Evolutionary conservation across 2,797 vertebrate genomes (phyloP).

Genomic region (Synaphobranchus kaupii): DNA sequence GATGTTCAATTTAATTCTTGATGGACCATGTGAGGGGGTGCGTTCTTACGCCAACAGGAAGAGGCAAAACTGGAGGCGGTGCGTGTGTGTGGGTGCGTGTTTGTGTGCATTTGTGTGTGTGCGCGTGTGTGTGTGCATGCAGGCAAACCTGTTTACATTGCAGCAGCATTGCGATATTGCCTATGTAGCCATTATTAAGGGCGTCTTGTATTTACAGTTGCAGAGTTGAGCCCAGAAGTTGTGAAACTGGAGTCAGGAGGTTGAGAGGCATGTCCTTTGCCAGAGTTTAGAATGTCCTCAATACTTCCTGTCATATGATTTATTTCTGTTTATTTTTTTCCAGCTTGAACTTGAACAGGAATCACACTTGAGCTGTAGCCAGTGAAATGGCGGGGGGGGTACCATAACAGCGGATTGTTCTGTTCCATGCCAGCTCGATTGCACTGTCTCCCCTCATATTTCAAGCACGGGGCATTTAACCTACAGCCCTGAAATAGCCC

Average conservation of each 20-base stretch:
- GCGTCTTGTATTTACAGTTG: neutral
- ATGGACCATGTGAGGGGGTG: neutral
- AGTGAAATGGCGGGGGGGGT: neutral
- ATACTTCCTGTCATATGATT: neutral
- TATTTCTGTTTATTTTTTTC: neutral
- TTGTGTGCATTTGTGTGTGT: neutral
- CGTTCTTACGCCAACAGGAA: neutral
- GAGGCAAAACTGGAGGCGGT: neutral
- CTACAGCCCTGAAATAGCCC: neutral
- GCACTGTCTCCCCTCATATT: neutral
- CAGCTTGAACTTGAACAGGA: constrained; percentile 4
- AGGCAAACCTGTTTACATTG: neutral
- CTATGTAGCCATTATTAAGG: neutral
- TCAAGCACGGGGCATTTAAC: neutral
- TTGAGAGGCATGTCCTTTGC: neutral
- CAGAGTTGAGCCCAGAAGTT: neutral
- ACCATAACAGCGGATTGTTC: neutral
- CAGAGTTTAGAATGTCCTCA: neutral
- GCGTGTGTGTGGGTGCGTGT: neutral
- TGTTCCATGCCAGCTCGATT: neutral
- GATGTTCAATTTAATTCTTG: neutral
- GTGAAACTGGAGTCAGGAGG: neutral
- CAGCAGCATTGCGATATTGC: neutral
- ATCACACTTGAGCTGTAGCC: neutral
- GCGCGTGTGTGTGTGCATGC: neutral